These are phyloP conservation scores for Galemys pyrenaicus DNA, from an alignment of 2,113 vertebrate genomes.

Conservation along the genomic window DNA sequence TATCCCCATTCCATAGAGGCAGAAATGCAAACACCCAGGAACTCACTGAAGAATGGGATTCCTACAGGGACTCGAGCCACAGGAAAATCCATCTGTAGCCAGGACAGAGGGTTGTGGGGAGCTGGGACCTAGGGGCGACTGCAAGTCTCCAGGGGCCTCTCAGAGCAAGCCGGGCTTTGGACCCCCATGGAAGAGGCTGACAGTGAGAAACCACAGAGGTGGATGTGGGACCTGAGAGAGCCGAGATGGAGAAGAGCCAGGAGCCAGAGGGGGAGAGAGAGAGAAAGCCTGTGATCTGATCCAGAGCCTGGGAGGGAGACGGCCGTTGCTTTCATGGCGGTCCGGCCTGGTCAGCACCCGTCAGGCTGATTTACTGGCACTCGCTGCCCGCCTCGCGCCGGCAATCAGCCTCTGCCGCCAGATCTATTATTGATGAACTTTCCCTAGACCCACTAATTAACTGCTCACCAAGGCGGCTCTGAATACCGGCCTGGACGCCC, in stretches of 20 bases:
- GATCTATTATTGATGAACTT: slow-evolving; percentile 93
- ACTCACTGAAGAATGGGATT: background rate
- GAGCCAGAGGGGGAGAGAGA: background rate
- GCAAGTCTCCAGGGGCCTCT: rapidly evolving
- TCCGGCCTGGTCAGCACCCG: slow-evolving; percentile 82
- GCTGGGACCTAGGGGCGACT: background rate
- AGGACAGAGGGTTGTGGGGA: background rate
- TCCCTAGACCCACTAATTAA: slow-evolving; percentile 89
- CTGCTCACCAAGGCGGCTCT: slow-evolving; percentile 68
- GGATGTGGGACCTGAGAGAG: background rate
- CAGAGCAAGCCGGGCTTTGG: no score
- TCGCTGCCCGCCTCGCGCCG: slow-evolving; percentile 82
- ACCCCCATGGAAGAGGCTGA: background rate
- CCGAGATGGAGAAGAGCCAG: background rate
- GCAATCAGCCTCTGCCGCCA: slow-evolving; percentile 87
- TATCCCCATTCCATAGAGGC: background rate
- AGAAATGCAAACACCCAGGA: background rate
- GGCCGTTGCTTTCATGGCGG: slow-evolving; percentile 80
- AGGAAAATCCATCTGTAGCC: rapidly evolving
- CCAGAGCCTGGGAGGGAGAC: background rate
- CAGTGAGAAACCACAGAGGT: rapidly evolving
- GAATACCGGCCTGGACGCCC: background rate
- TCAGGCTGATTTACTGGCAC: slow-evolving; percentile 84
- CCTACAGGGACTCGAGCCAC: background rate
- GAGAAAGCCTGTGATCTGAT: background rate